phyloP scores from a whole-genome alignment of 2,113 vertebrate genomes.

The Aleadryas rufinucha region DNA sequence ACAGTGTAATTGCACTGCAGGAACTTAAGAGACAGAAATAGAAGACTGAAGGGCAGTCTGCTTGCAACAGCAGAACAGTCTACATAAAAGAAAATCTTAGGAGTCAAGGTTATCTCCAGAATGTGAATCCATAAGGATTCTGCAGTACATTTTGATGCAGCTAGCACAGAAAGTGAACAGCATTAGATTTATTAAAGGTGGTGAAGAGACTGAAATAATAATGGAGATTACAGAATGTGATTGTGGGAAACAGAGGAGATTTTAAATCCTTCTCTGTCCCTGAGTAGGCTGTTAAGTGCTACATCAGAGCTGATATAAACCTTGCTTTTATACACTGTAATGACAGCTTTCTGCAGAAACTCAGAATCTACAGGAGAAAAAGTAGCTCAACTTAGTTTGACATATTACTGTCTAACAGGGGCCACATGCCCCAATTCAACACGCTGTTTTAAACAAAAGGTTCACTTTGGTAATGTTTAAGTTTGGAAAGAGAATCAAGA shows the following conservation, averaged over 20 bases:
- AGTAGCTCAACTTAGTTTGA: background rate
- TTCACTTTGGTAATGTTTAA: background rate
- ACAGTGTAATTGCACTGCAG: background rate
- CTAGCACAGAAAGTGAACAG: background rate
- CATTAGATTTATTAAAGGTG: background rate
- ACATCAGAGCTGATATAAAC: background rate
- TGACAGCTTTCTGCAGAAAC: background rate
- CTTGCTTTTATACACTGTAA: background rate
- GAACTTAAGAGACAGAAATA: background rate
- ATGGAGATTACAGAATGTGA: background rate
- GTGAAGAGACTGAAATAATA: constrained; percentile 10
- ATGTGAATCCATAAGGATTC: background rate
- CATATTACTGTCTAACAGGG: background rate
- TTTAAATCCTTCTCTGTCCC: background rate
- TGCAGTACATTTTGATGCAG: background rate
- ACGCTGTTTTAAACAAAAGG: background rate
- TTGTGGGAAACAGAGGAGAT: background rate
- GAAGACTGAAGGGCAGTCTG: background rate
- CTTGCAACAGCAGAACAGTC: background rate
- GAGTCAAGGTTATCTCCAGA: constrained; percentile 2
- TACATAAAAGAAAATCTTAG: background rate
- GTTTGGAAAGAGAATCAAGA: background rate
- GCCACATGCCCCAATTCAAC: background rate
- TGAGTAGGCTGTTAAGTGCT: background rate
- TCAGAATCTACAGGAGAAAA: background rate